Conservation (phyloP, 1,140 invertebrate genomes). For the Pseudomyrmex flavicornis region DNA sequence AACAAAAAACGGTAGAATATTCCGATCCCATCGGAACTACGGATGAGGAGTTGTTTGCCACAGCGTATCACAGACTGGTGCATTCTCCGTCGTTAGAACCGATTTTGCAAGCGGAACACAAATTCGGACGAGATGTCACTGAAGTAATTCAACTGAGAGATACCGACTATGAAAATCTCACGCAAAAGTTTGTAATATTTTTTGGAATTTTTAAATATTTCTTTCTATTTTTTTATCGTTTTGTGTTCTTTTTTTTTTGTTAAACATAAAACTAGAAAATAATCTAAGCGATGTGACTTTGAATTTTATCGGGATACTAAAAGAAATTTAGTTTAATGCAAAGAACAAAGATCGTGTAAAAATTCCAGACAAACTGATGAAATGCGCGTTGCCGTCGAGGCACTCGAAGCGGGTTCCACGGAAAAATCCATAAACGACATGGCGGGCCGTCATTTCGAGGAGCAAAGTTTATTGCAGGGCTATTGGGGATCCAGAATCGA, state of each 20-base stretch:
- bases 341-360: background rate
- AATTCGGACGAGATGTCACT: constrained; percentile 90
- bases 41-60: constrained; percentile 91
- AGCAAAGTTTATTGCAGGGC: constrained; percentile 90
- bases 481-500: constrained; percentile 92
- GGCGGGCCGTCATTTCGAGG: constrained; percentile 91
- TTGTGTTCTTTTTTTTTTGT: background rate
- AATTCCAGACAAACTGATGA: constrained; percentile 90
- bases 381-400: constrained; percentile 90
- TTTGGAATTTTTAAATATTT: background rate
- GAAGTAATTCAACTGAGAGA: constrained; percentile 89
- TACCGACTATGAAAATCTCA: constrained; percentile 88
- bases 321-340: background rate
- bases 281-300: background rate
- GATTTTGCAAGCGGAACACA: constrained; percentile 92
- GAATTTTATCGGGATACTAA: background rate
- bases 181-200: constrained; percentile 86
- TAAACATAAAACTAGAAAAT: background rate
- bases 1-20: constrained; percentile 88
- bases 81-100: constrained; percentile 93
- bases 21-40: constrained; percentile 89
- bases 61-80: constrained; percentile 92
- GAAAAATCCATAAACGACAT: constrained; percentile 92
- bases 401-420: constrained; percentile 87
- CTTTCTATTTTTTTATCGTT: background rate